A percentile compares a stretch with the other conserved stretches of the same genome.
Evolutionary conservation across 2,797 vertebrate genomes (phyloP).

Genomic region (Nannoperca australis): DNA sequence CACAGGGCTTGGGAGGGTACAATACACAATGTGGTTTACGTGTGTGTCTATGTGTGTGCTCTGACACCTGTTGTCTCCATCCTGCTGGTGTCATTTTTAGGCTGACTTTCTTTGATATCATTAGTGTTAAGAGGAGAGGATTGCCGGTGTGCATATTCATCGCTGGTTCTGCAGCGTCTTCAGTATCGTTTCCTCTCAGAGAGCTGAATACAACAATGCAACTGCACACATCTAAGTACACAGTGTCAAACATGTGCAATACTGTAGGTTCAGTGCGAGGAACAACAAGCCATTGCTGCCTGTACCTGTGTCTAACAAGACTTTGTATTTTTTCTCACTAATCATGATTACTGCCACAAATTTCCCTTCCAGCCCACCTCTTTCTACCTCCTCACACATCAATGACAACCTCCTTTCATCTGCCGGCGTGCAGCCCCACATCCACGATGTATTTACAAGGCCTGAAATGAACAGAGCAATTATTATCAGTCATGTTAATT

Average conservation of each 20-base stretch:
- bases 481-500: conserved; percentile 85
- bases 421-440: conserved; percentile 67
- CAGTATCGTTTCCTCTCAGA: conserved; percentile 4
- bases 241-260: conserved; percentile 43
- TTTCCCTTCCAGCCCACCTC: conserved; percentile 78
- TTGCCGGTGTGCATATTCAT: conserved; percentile 31
- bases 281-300: conserved; percentile 65
- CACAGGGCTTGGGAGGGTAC: conserved; percentile 69
- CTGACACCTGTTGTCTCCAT: conserved; percentile 81
- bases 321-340: conserved; percentile 75
- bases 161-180: conserved; percentile 19
- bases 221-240: conserved; percentile 46
- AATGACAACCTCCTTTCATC: conserved; percentile 81
- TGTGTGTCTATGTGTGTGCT: conserved; percentile 14
- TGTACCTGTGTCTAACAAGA: conserved; percentile 78
- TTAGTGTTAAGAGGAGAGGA: conserved; percentile 40
- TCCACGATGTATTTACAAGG: conserved; percentile 80
- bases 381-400: conserved; percentile 71
- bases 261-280: conserved; percentile 41
- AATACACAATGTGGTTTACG: conserved; percentile 51
- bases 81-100: conserved; percentile 45
- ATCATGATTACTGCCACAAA: conserved; percentile 79
- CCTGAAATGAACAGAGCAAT: conserved; percentile 83
- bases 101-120: conserved; percentile 51
- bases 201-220: conserved; percentile 34